Percentiles rank a stretch among this genome's conserved stretches.
Evolutionary conservation across 1,140 invertebrate species (phyloP).

Genomic region (Drosophila watanabei): DNA sequence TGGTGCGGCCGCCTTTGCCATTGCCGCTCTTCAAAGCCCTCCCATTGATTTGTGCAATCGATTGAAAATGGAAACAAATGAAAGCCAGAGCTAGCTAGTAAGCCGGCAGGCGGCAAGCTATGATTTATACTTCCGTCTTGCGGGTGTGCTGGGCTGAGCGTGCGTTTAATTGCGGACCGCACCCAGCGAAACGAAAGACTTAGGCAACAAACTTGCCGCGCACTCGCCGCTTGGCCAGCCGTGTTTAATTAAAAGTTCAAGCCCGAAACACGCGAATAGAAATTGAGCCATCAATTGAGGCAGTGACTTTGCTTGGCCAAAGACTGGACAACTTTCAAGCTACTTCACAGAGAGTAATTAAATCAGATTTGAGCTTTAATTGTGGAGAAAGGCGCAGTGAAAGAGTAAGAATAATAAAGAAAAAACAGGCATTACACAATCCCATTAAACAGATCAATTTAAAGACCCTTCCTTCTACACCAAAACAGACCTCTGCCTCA

Average conservation of each 20-base stretch:
- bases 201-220: conserved; percentile 43
- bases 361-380: background rate
- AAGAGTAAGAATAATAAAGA: background rate
- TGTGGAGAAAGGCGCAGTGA: background rate
- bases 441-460: background rate
- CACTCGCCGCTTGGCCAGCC: conserved; percentile 8
- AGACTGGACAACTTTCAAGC: conserved; percentile 12
- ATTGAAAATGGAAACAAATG: conserved; percentile 53
- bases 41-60: conserved; percentile 50
- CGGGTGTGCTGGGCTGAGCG: conserved; percentile 19
- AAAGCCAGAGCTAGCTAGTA: conserved; percentile 24
- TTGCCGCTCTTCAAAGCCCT: conserved; percentile 31
- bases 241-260: conserved; percentile 50
- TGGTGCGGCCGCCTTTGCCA: conserved; percentile 10
- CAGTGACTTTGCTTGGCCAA: background rate
- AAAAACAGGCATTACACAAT: background rate
- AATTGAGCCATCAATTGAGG: conserved; percentile 38
- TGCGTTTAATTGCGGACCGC: conserved; percentile 55
- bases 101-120: conserved; percentile 8
- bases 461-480: conserved; percentile 5
- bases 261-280: conserved; percentile 35
- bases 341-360: background rate
- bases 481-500: background rate
- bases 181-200: conserved; percentile 39
- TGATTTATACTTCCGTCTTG: conserved; percentile 54